Conservation (phyloP, 1,140 invertebrate genomes). For the Trichomalopsis sarcophagae region DNA sequence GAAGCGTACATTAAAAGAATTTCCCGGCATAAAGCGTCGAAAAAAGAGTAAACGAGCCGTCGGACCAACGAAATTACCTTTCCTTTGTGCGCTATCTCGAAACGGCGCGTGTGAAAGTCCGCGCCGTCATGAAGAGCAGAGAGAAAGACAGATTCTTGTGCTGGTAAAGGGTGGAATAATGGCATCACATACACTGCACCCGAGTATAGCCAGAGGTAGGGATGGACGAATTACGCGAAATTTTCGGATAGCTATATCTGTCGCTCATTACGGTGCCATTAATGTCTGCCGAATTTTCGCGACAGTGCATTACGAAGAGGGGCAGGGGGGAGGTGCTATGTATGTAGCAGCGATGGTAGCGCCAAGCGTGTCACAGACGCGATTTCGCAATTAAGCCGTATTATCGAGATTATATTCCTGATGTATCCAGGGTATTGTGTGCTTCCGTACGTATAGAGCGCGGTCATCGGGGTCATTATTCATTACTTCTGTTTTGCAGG, state of each 20-base stretch:
- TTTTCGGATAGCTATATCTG: background rate
- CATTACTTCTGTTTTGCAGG: constrained; percentile 29
- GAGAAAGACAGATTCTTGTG: background rate
- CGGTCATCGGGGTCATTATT: constrained; percentile 16
- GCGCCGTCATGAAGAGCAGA: background rate
- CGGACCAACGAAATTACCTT: background rate
- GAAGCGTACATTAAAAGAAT: background rate
- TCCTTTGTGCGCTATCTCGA: background rate
- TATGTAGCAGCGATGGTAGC: background rate
- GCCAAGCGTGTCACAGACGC: background rate
- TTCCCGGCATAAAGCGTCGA: too few relatives aligned
- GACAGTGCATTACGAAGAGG: background rate
- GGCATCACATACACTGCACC: background rate
- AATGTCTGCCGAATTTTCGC: constrained; percentile 11
- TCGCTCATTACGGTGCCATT: constrained; percentile 33
- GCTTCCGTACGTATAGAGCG: background rate
- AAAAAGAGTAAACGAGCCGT: too few relatives aligned
- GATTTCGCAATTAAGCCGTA: constrained; percentile 27
- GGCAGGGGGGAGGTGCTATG: background rate
- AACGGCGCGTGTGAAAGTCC: background rate
- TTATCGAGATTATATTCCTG: constrained; percentile 40
- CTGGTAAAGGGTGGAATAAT: background rate
- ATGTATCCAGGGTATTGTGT: background rate
- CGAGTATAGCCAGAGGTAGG: background rate
- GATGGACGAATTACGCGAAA: background rate